Conservation (phyloP, 1,140 invertebrate genomes). For the Odontomachus brunneus region DNA sequence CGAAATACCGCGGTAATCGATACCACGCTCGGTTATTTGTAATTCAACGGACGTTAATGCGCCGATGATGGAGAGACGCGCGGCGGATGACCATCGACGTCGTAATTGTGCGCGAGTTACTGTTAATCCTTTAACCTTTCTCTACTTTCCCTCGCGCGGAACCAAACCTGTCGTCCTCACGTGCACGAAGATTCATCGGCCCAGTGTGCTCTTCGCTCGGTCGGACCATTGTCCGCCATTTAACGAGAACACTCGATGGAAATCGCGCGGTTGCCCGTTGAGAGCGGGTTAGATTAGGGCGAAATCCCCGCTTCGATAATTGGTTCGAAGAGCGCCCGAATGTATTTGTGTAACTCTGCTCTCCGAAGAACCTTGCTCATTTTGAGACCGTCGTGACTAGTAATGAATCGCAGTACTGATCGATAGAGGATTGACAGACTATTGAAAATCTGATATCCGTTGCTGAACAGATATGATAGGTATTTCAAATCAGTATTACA, state of each 20-base stretch:
- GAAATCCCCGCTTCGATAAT: conserved; percentile 1
- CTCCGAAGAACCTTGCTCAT: too few species aligned
- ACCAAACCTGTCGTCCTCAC: conserved; percentile 9
- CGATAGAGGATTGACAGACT: too few species aligned
- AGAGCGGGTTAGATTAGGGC: neutral
- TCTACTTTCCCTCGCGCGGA: conserved; percentile 51
- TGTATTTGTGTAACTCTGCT: conserved; percentile 26
- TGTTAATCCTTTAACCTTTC: conserved; percentile 71
- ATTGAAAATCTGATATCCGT: too few species aligned
- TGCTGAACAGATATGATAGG: too few species aligned
- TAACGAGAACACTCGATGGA: conserved; percentile 44
- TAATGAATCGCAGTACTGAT: too few species aligned
- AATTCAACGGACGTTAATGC: conserved; percentile 63
- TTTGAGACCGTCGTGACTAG: too few species aligned
- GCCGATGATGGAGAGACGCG: conserved; percentile 62
- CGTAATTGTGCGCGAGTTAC: conserved; percentile 71
- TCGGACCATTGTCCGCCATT: conserved; percentile 33
- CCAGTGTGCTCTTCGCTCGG: conserved; percentile 28
- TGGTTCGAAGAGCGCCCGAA: neutral
- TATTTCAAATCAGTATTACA: too few species aligned
- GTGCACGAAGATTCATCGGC: conserved; percentile 47
- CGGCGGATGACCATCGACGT: conserved; percentile 57
- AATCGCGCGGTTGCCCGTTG: conserved; percentile 22
- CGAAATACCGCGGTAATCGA: conserved; percentile 41
- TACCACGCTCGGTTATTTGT: conserved; percentile 54